Conservation (phyloP, 2,797 vertebrate species). For the Chrysocyon brachyurus region DNA sequence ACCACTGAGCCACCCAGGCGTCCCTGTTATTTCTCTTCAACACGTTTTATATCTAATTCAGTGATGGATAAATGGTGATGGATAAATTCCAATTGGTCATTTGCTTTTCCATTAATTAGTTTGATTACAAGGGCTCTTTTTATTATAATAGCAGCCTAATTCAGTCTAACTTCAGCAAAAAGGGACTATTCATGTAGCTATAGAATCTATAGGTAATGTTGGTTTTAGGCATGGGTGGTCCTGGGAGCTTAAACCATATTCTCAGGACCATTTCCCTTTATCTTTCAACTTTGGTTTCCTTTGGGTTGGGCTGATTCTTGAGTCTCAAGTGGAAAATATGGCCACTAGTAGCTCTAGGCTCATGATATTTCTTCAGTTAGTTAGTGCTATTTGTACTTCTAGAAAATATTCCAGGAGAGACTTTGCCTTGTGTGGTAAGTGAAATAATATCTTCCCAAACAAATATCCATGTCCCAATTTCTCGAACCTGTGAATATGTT, state of each 20-base stretch:
- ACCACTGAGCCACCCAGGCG: no score
- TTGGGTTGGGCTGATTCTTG: background rate
- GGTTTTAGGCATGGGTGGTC: background rate
- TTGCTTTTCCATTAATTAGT: background rate
- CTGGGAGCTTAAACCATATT: background rate
- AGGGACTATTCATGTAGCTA: background rate
- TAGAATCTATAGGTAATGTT: background rate
- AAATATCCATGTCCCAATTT: background rate
- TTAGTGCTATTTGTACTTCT: background rate
- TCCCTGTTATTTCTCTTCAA: background rate
- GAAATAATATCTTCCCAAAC: background rate
- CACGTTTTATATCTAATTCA: background rate
- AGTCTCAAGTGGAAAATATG: background rate
- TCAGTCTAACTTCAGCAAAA: background rate
- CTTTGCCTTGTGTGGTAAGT: background rate
- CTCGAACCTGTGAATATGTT: background rate
- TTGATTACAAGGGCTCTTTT: background rate
- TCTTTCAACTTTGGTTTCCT: background rate
- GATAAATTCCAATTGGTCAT: background rate
- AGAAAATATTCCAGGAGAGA: background rate
- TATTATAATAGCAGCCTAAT: background rate
- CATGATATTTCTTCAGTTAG: background rate
- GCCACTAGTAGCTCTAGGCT: background rate
- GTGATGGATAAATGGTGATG: background rate
- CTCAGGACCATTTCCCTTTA: background rate